These are phyloP conservation scores for Drosophila funebris DNA, from an alignment of 1,140 invertebrate genomes.

Conservation along the genomic window DNA sequence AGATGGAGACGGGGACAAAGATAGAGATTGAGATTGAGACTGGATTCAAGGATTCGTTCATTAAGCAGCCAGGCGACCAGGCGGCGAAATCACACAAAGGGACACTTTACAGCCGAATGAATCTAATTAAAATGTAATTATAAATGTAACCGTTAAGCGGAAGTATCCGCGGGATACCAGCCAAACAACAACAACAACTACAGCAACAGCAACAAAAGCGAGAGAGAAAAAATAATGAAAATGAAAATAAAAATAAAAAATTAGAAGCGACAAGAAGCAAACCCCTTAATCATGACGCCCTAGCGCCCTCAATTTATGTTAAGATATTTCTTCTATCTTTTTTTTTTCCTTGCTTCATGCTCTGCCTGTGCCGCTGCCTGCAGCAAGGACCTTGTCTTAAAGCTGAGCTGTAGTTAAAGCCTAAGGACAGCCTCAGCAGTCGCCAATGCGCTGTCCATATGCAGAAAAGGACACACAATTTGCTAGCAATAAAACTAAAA, in stretches of 20 bases:
- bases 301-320: conserved; percentile 50
- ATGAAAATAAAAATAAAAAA: conserved; percentile 69
- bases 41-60: conserved; percentile 58
- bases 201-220: conserved; percentile 23
- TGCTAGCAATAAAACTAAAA: conserved; percentile 68
- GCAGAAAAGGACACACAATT: conserved; percentile 49
- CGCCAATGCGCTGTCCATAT: background rate
- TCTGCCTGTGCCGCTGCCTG: background rate
- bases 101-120: conserved; percentile 84
- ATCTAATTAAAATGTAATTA: conserved; percentile 84
- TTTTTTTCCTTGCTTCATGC: background rate
- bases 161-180: conserved; percentile 83
- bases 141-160: conserved; percentile 83
- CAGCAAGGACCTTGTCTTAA: background rate
- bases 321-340: conserved; percentile 35
- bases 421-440: background rate
- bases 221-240: conserved; percentile 73
- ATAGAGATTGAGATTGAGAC: conserved; percentile 20
- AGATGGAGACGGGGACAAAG: background rate
- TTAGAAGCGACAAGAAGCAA: conserved; percentile 72
- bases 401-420: conserved; percentile 34
- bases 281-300: conserved; percentile 78
- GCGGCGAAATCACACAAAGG: conserved; percentile 72
- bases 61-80: conserved; percentile 56
- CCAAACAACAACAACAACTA: conserved; percentile 37